Conservation (phyloP, 1,140 invertebrate species). For the Philotrypesis tridentata region DNA sequence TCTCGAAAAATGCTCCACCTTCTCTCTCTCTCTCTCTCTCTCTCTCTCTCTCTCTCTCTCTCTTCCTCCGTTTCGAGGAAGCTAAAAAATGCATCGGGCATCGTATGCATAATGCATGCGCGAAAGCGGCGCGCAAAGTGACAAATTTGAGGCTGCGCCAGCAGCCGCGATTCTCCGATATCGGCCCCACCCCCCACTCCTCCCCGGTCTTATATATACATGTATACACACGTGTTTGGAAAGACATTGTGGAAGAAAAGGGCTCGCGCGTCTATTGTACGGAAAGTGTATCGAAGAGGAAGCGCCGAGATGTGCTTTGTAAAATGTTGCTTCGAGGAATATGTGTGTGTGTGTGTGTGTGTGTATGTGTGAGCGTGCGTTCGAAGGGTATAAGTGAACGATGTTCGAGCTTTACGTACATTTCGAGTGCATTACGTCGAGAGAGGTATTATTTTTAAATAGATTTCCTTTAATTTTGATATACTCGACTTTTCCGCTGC, state of each 20-base stretch:
- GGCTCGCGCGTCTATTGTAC: neutral
- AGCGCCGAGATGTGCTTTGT: neutral
- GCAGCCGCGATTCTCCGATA: neutral
- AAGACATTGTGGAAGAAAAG: neutral
- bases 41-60: too few relatives aligned
- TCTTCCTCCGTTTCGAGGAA: neutral
- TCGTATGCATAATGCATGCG: constrained; percentile 41
- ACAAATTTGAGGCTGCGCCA: constrained; percentile 27
- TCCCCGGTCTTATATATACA: neutral
- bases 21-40: too few relatives aligned
- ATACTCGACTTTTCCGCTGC: too few relatives aligned
- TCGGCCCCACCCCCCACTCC: neutral
- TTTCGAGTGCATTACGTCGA: too few relatives aligned
- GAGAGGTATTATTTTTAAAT: too few relatives aligned
- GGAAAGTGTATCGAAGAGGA: neutral
- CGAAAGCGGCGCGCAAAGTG: neutral
- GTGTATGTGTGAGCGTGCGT: neutral
- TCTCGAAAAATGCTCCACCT: constrained; percentile 47
- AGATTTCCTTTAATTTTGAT: too few relatives aligned
- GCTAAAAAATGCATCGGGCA: constrained; percentile 40
- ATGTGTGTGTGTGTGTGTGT: too few relatives aligned
- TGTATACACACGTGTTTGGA: neutral
- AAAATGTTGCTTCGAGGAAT: neutral
- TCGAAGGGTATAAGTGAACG: too few relatives aligned
- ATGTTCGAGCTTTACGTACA: too few relatives aligned